phyloP scores from a whole-genome alignment of 1,140 invertebrate species.

The Cyphomyrmex costatus region DNA sequence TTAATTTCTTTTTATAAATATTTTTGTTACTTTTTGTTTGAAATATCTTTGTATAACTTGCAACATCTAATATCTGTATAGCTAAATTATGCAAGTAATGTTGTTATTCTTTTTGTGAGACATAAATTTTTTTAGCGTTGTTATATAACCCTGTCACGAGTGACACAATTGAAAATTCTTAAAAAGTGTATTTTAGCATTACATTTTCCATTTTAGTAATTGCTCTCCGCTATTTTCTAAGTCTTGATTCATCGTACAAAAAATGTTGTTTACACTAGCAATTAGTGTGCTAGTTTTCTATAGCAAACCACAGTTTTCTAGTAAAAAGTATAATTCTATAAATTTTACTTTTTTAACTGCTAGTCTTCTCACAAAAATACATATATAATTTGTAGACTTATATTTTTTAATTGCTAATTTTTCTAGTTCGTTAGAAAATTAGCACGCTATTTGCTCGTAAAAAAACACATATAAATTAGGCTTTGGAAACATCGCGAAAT shows the following conservation, averaged over 20 bases:
- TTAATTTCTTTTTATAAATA: neutral
- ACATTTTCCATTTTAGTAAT: conserved; percentile 17
- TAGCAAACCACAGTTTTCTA: too few species aligned
- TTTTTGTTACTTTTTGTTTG: neutral
- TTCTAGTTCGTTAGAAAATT: too few species aligned
- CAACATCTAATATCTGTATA: neutral
- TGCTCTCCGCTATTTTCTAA: neutral
- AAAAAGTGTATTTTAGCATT: neutral
- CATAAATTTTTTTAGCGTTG: neutral
- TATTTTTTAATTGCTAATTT: too few species aligned
- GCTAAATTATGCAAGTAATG: neutral
- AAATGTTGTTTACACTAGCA: too few species aligned
- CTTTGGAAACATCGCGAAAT: neutral
- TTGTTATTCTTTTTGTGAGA: neutral
- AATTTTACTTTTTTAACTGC: too few species aligned
- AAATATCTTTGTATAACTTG: neutral
- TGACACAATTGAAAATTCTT: conserved; percentile 15
- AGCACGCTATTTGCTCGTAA: too few species aligned
- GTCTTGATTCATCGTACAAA: too few species aligned
- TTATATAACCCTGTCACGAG: neutral
- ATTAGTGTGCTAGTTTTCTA: too few species aligned
- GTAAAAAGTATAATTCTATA: too few species aligned
- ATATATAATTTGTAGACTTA: too few species aligned
- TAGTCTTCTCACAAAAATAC: too few species aligned
- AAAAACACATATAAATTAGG: too few species aligned